phyloP scores from a whole-genome alignment of 2,797 vertebrate species.

The Lacerta viridis region DNA sequence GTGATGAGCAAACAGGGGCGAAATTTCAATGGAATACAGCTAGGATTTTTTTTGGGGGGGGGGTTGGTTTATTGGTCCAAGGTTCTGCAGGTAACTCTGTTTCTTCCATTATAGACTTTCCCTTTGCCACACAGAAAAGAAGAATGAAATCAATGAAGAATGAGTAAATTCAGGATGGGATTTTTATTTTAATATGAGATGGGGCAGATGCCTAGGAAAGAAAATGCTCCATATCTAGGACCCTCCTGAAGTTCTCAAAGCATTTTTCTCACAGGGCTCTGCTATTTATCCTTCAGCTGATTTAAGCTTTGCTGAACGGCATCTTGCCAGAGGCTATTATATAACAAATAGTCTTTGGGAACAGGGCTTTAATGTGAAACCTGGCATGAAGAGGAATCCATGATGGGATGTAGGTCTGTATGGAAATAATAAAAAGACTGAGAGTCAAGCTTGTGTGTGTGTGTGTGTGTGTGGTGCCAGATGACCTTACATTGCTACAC shows the following conservation, averaged over 20 bases:
- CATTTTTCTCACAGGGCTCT: neutral
- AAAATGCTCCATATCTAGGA: neutral
- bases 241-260: neutral
- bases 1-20: rapidly evolving
- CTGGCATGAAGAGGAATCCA: neutral
- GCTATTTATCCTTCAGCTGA: neutral
- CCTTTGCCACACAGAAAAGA: neutral
- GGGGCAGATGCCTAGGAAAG: neutral
- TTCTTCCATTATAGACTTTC: neutral
- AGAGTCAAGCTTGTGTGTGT: neutral
- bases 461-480: too few species aligned
- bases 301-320: neutral
- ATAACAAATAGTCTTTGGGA: rapidly evolving
- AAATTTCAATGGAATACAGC: too few species aligned
- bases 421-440: neutral
- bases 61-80: neutral
- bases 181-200: neutral
- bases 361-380: neutral
- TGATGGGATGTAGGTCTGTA: conserved; percentile 7
- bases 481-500: neutral
- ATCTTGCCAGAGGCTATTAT: neutral
- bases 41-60: too few species aligned
- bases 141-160: neutral
- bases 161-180: neutral
- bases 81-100: neutral